phyloP scores from a whole-genome alignment of 1,140 invertebrate genomes.

The Drosophila equinoxialis region DNA sequence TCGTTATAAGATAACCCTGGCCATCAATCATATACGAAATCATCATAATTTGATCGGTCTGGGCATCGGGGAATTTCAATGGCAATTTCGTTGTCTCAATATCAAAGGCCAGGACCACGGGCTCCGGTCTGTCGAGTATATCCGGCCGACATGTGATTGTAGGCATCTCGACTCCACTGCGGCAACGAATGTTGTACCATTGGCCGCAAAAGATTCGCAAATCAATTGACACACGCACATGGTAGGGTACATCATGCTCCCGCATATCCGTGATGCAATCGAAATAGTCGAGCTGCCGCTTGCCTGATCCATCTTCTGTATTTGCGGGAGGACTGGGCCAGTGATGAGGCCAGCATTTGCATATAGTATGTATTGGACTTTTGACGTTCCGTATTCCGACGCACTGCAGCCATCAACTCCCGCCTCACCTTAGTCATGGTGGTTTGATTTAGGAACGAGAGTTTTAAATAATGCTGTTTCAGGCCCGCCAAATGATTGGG shows the following conservation, averaged over 20 bases:
- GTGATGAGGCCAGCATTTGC: constrained; percentile 86
- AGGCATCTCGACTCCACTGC: constrained; percentile 85
- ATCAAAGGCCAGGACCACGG: constrained; percentile 97
- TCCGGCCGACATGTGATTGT: constrained; percentile 91
- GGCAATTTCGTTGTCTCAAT: constrained; percentile 99
- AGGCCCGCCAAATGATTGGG: constrained; percentile 97
- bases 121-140: constrained; percentile 95
- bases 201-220: constrained; percentile 96
- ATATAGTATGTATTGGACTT: constrained; percentile 93
- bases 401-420: constrained; percentile 92
- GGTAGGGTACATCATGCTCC: constrained; percentile 99
- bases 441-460: constrained; percentile 94
- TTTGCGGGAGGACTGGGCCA: constrained; percentile 81
- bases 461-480: constrained; percentile 95
- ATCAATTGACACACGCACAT: constrained; percentile 98
- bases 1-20: constrained; percentile 96
- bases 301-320: constrained; percentile 84
- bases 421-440: constrained; percentile 95
- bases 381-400: constrained; percentile 93
- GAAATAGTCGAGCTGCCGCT: constrained; percentile 88
- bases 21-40: constrained; percentile 99
- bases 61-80: constrained; percentile 97
- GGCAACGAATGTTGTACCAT: constrained; percentile 95
- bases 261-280: constrained; percentile 96
- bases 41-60: constrained; percentile 99